phyloP scores from a whole-genome alignment of 2,113 vertebrate genomes.

The Labrus mixtus region DNA sequence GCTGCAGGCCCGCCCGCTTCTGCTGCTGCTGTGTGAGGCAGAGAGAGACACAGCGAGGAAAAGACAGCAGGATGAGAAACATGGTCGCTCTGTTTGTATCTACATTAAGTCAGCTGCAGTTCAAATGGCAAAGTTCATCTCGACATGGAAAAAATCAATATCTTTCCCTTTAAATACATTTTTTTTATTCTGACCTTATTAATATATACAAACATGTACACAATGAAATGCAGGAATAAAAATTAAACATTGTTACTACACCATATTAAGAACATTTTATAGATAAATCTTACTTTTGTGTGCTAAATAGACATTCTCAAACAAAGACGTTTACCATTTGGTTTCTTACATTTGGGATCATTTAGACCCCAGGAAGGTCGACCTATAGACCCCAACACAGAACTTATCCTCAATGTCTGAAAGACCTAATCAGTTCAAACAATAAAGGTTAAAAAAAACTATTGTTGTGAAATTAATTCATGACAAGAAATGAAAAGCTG shows the following conservation, averaged over 20 bases:
- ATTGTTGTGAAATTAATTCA: too few species aligned
- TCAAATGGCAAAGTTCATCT: constrained; percentile 13
- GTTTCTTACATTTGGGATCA: neutral
- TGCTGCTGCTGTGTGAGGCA: constrained; percentile 25
- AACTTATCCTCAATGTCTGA: neutral
- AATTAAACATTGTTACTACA: neutral
- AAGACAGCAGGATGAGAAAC: constrained; percentile 21
- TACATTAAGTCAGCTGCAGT: neutral
- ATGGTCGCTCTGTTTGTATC: neutral
- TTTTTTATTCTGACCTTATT: neutral
- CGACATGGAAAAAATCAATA: neutral
- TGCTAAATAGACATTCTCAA: neutral
- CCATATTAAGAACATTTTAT: neutral
- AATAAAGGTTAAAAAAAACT: too few species aligned
- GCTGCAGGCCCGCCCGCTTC: constrained; percentile 55
- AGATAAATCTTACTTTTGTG: neutral
- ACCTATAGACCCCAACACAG: neutral
- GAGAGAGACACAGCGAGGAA: constrained; percentile 11
- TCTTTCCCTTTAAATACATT: neutral
- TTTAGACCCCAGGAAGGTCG: neutral
- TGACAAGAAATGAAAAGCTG: too few species aligned
- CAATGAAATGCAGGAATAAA: neutral
- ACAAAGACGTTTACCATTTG: too few species aligned
- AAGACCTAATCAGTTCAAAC: too few species aligned
- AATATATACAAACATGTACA: neutral